phyloP scores from a whole-genome alignment of 2,888 invertebrate species.

The Amphipoea lucens region DNA sequence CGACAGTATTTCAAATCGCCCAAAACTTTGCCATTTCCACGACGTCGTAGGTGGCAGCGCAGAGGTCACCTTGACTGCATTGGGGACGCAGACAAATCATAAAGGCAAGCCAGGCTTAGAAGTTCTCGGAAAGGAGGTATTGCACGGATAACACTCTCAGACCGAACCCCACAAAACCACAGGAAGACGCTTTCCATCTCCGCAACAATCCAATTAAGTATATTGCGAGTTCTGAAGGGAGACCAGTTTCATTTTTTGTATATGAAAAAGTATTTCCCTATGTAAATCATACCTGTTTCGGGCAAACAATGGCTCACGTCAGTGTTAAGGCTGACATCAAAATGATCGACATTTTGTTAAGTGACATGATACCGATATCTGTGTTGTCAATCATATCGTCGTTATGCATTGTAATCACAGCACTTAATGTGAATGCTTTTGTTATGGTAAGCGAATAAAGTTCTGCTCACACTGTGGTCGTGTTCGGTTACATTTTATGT shows the following conservation, averaged over 20 bases:
- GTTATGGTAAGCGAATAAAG: constrained; percentile 64
- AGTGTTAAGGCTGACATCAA: constrained; percentile 62
- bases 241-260: constrained; percentile 20
- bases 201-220: background rate
- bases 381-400: constrained; percentile 79
- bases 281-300: constrained; percentile 47
- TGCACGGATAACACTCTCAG: background rate
- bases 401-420: constrained; percentile 76
- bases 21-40: background rate
- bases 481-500: constrained; percentile 39
- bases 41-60: background rate
- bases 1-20: background rate
- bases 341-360: constrained; percentile 78
- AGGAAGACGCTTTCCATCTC: background rate
- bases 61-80: too few relatives aligned
- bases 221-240: constrained; percentile 11
- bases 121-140: background rate
- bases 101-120: background rate
- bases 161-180: background rate
- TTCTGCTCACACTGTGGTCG: constrained; percentile 17
- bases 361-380: constrained; percentile 75
- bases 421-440: constrained; percentile 73
- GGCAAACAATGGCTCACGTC: constrained; percentile 68
- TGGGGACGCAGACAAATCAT: background rate
- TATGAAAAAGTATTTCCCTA: constrained; percentile 33